Percentiles rank a stretch among this genome's conserved stretches.
phyloP scores from a whole-genome alignment of 2,797 vertebrate genomes.

The Hyperoplus lanceolatus region DNA sequence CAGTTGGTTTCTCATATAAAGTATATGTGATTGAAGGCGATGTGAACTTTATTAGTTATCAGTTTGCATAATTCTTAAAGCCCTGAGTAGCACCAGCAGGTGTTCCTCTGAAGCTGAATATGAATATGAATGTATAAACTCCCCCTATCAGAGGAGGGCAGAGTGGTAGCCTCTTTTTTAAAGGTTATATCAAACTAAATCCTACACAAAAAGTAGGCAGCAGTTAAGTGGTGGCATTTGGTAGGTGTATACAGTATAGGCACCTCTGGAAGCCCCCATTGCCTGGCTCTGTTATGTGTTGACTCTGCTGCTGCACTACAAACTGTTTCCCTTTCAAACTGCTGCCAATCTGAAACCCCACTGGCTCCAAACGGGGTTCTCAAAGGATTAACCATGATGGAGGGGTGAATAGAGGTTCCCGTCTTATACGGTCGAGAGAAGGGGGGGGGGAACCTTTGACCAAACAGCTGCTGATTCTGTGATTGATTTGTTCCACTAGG shows the following conservation, averaged over 20 bases:
- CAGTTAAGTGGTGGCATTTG: background rate
- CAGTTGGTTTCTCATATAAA: too few relatives aligned
- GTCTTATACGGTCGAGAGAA: background rate
- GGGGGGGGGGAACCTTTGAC: background rate
- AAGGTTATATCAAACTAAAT: too few relatives aligned
- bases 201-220: too few relatives aligned
- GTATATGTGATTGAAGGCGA: too few relatives aligned
- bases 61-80: background rate
- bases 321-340: background rate
- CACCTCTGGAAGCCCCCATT: background rate
- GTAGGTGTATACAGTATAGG: background rate
- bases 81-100: background rate
- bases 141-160: background rate
- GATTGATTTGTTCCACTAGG: slow-evolving; percentile 6
- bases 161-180: background rate
- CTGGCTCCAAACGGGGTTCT: slow-evolving; percentile 19
- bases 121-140: background rate
- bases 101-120: background rate
- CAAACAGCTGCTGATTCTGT: slow-evolving; percentile 2
- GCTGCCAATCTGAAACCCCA: slow-evolving; percentile 34
- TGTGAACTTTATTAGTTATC: too few relatives aligned
- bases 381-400: slow-evolving; percentile 32
- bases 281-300: background rate
- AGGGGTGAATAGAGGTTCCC: background rate
- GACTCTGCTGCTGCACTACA: background rate